These are phyloP conservation scores for Symphodus melops DNA, from an alignment of 2,113 vertebrate species.

Conservation along the genomic window DNA sequence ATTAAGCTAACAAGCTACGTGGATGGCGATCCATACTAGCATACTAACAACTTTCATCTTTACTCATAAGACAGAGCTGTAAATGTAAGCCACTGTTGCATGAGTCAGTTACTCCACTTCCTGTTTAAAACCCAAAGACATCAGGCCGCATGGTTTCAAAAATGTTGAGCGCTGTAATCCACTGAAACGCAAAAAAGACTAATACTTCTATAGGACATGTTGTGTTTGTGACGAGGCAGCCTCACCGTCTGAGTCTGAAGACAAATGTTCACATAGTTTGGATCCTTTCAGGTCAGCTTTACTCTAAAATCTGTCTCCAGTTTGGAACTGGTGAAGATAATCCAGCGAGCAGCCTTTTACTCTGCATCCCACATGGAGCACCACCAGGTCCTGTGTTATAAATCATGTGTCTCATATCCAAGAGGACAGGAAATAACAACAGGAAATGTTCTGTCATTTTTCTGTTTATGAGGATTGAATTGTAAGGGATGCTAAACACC, in stretches of 20 bases:
- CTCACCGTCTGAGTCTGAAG: not conserved
- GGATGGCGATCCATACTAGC: no score
- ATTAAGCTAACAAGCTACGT: no score
- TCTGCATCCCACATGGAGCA: not conserved
- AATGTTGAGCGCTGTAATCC: not conserved
- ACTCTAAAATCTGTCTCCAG: not conserved
- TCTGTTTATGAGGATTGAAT: not conserved
- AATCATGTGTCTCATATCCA: not conserved
- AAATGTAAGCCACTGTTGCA: not conserved
- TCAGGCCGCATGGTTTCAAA: not conserved
- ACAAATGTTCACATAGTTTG: not conserved
- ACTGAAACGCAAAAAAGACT: not conserved
- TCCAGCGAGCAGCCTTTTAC: not conserved
- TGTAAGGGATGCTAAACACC: not conserved
- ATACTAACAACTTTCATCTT: no score
- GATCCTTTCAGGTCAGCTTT: not conserved
- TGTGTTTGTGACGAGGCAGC: not conserved
- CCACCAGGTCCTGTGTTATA: not conserved
- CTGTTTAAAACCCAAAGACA: not conserved
- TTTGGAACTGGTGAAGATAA: not conserved
- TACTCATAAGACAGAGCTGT: not conserved
- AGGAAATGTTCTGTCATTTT: not conserved
- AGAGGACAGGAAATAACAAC: not conserved
- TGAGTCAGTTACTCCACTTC: not conserved
- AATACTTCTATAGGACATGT: not conserved